These are phyloP conservation scores for Pterocles orientalis DNA, from an alignment of 2,113 vertebrate species.

Conservation along the genomic window DNA sequence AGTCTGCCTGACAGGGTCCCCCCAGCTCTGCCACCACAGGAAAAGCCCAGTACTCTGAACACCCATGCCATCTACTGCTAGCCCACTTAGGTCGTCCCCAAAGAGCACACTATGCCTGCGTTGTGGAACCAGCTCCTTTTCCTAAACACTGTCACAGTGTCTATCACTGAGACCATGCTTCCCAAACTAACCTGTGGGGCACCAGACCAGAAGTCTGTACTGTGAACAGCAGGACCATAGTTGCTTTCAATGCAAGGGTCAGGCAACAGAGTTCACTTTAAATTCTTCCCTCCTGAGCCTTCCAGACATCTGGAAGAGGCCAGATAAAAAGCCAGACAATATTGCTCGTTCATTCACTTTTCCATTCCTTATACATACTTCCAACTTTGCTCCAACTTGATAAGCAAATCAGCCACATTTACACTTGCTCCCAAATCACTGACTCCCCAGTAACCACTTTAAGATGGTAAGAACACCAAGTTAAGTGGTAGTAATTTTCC, in stretches of 20 bases:
- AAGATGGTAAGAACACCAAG: neutral
- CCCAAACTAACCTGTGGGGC: neutral
- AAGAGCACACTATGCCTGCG: neutral
- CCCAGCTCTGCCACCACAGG: neutral
- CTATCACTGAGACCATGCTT: neutral
- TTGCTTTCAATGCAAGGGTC: neutral
- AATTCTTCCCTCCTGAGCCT: neutral
- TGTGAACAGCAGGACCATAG: neutral
- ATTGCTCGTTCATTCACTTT: neutral
- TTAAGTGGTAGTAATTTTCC: slow-evolving; percentile 21
- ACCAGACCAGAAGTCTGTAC: neutral
- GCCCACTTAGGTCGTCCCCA: neutral
- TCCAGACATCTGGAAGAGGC: neutral
- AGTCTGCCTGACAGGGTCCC: neutral
- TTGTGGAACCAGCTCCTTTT: accelerated
- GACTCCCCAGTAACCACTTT: neutral
- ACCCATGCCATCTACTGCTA: neutral
- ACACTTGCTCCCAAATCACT: neutral
- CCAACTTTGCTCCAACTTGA: neutral
- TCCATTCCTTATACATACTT: neutral
- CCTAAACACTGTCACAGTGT: neutral
- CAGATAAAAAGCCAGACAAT: neutral
- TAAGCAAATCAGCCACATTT: neutral
- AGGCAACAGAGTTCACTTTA: neutral
- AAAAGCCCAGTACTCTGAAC: neutral